Percentiles rank a stretch among this genome's conserved stretches.
phyloP scores from a whole-genome alignment of 2,113 vertebrate genomes.

The Dunckerocampus dactyliophorus region DNA sequence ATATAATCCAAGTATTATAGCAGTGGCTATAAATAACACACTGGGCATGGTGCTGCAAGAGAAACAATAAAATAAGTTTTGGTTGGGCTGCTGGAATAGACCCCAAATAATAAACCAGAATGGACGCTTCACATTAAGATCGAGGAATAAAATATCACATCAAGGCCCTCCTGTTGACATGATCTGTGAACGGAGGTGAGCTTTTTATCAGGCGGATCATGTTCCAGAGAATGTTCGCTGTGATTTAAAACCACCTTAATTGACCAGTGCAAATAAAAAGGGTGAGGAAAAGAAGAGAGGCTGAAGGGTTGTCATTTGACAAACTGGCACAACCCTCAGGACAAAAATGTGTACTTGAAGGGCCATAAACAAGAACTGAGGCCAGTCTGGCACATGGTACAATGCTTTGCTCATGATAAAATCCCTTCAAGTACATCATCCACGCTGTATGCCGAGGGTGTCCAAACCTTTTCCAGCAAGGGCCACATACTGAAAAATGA shows the following conservation, averaged over 20 bases:
- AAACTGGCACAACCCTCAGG: not conserved
- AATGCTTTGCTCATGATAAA: no score
- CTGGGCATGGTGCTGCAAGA: constrained; percentile 3
- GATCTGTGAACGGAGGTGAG: constrained; percentile 23
- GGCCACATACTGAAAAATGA: no score
- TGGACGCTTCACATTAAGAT: constrained; percentile 13
- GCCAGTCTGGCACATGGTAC: no score
- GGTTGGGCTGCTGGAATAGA: not conserved
- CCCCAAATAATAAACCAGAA: constrained; percentile 9
- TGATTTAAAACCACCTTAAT: constrained; percentile 32
- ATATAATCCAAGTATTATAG: constrained; percentile 5
- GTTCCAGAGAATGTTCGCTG: constrained; percentile 7
- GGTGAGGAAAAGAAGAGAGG: not conserved
- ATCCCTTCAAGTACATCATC: no score
- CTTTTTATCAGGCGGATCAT: constrained; percentile 42
- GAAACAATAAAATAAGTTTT: not conserved
- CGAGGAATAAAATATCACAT: constrained; percentile 17
- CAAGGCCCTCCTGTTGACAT: constrained; percentile 14
- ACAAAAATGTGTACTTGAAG: not conserved
- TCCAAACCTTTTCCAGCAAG: no score
- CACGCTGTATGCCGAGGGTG: no score
- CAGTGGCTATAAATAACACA: constrained; percentile 8
- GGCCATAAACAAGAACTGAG: not conserved
- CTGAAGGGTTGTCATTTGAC: constrained; percentile 12
- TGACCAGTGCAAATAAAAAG: not conserved